These are phyloP conservation scores for Zeus faber DNA, from an alignment of 2,113 vertebrate species.

Conservation along the genomic window DNA sequence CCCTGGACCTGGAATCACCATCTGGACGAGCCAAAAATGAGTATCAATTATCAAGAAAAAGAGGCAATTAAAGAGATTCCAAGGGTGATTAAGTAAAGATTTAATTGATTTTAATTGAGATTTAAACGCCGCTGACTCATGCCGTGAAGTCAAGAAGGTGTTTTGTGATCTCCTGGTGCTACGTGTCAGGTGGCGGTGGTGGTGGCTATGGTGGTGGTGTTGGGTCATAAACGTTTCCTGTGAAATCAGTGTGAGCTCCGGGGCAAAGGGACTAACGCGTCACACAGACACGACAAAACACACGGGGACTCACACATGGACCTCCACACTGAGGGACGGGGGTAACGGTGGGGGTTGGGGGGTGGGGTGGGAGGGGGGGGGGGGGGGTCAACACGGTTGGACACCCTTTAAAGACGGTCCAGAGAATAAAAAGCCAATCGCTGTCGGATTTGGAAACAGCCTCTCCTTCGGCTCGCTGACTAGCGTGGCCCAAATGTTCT, in stretches of 20 bases:
- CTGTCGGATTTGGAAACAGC: conserved; percentile 46
- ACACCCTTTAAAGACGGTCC: conserved; percentile 83
- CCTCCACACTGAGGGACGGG: no score
- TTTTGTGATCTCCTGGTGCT: no score
- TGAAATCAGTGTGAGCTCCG: conserved; percentile 25
- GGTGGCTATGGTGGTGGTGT: background rate
- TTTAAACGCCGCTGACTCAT: no score
- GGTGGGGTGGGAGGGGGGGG: no score
- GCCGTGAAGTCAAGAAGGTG: no score
- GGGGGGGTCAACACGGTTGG: conserved; percentile 71
- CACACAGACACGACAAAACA: conserved; percentile 33
- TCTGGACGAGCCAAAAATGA: no score
- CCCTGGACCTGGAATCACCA: no score
- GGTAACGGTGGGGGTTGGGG: no score
- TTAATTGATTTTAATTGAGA: no score
- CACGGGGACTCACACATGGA: conserved; percentile 50
- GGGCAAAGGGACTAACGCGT: conserved; percentile 24
- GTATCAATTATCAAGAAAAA: no score
- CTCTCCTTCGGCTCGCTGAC: conserved; percentile 38
- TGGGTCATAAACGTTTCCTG: conserved; percentile 25
- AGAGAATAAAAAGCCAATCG: conserved; percentile 67
- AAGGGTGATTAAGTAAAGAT: no score
- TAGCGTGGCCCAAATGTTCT: conserved; percentile 40
- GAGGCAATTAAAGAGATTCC: no score
- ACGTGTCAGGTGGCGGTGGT: conserved; percentile 5